These are phyloP conservation scores for Hypena proboscidalis DNA, from an alignment of 2,888 invertebrate species.

Conservation along the genomic window DNA sequence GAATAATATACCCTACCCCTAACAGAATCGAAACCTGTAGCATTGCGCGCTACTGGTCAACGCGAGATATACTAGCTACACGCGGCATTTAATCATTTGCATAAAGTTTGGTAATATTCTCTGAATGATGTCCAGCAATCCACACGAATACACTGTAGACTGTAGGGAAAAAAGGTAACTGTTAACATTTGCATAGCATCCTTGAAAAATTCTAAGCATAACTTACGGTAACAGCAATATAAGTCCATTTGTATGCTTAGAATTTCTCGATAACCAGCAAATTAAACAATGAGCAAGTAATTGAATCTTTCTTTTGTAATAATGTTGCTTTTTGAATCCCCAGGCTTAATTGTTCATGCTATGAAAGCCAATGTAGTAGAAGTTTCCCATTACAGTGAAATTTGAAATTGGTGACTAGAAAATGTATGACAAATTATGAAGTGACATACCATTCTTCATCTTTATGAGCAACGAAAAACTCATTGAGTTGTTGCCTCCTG, in stretches of 20 bases:
- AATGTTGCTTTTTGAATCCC: slow-evolving; percentile 13
- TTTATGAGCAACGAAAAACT: slow-evolving; percentile 99
- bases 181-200: slow-evolving; percentile 77
- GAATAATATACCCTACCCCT: slow-evolving; percentile 81
- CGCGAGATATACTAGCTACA: slow-evolving; percentile 82
- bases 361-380: slow-evolving; percentile 15
- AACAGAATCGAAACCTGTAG: slow-evolving; percentile 83
- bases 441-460: slow-evolving; percentile 99
- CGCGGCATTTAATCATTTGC: slow-evolving; percentile 76
- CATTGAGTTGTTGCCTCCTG: slow-evolving; percentile 97
- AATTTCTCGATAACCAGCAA: slow-evolving; percentile 78
- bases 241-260: slow-evolving; percentile 58
- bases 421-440: slow-evolving; percentile 10
- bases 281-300: slow-evolving; percentile 51
- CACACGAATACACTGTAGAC: slow-evolving; percentile 82
- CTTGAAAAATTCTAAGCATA: slow-evolving; percentile 79
- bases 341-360: slow-evolving; percentile 27
- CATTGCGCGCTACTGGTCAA: slow-evolving; percentile 86
- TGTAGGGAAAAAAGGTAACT: slow-evolving; percentile 84
- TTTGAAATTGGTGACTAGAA: slow-evolving; percentile 10
- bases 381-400: slow-evolving; percentile 20
- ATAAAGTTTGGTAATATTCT: slow-evolving; percentile 74
- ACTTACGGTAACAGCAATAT: slow-evolving; percentile 17
- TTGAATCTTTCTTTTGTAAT: slow-evolving; percentile 16
- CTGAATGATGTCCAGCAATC: slow-evolving; percentile 80